phyloP scores from a whole-genome alignment of 2,888 invertebrate genomes.

The Tyria jacobaeae region DNA sequence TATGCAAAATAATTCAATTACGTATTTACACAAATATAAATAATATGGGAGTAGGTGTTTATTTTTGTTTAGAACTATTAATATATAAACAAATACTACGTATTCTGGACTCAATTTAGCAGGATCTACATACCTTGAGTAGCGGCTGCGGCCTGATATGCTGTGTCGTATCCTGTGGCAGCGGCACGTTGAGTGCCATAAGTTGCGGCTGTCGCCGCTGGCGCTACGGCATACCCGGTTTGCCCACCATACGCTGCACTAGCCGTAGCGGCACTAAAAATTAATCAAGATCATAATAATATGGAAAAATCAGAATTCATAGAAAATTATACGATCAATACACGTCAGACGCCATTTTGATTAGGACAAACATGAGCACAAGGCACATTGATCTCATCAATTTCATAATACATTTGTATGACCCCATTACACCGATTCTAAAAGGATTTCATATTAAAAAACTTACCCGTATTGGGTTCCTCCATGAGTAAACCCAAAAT shows the following conservation, averaged over 20 bases:
- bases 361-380: slow-evolving; percentile 74
- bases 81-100: slow-evolving; percentile 34
- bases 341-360: slow-evolving; percentile 82
- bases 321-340: slow-evolving; percentile 72
- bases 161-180: slow-evolving; percentile 93
- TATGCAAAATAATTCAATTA: slow-evolving; percentile 40
- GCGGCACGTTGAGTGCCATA: slow-evolving; percentile 94
- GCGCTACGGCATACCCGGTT: slow-evolving; percentile 94
- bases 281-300: slow-evolving; percentile 42
- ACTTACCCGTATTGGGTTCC: slow-evolving; percentile 96
- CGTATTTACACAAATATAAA: slow-evolving; percentile 21
- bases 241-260: slow-evolving; percentile 94
- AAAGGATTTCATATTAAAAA: slow-evolving; percentile 36
- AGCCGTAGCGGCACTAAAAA: slow-evolving; percentile 89
- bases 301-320: slow-evolving; percentile 38
- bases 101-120: slow-evolving; percentile 51
- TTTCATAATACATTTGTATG: slow-evolving; percentile 22
- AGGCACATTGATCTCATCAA: slow-evolving; percentile 58
- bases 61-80: slow-evolving; percentile 46
- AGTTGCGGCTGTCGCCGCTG: slow-evolving; percentile 93
- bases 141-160: slow-evolving; percentile 93
- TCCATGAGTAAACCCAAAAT: slow-evolving; percentile 97
- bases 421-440: slow-evolving; percentile 15
- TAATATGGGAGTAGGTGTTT: slow-evolving; percentile 13
- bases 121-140: slow-evolving; percentile 88